phyloP scores from a whole-genome alignment of 2,888 invertebrate genomes.

The Notodonta ziczac region DNA sequence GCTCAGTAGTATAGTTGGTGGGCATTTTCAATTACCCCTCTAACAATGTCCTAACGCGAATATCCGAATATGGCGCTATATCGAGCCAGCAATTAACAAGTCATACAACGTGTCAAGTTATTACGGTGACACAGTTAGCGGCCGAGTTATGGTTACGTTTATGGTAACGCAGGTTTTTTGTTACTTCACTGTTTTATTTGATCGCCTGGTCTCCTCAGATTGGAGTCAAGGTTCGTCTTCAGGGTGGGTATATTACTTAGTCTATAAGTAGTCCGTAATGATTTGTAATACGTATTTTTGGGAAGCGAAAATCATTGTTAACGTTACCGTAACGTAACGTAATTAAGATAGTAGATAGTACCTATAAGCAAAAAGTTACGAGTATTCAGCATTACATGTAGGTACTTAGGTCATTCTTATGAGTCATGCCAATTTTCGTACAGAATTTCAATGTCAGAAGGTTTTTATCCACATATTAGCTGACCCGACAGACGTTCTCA shows the following conservation, averaged over 20 bases:
- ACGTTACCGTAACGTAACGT: too few relatives aligned
- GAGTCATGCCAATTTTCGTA: too few relatives aligned
- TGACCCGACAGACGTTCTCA: too few relatives aligned
- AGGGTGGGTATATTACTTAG: not conserved
- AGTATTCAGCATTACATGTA: too few relatives aligned
- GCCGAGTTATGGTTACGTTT: slow-evolving; percentile 21
- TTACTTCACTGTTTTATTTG: slow-evolving; percentile 1
- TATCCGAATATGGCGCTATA: slow-evolving; percentile 33
- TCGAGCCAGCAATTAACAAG: slow-evolving; percentile 39
- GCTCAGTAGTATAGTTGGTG: too few relatives aligned
- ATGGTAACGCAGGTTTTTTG: slow-evolving; percentile 21
- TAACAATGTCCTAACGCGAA: not conserved
- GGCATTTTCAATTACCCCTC: not conserved
- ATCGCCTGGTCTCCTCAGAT: not conserved
- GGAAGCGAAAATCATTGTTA: too few relatives aligned
- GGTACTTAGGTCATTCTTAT: too few relatives aligned
- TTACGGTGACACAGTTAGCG: slow-evolving; percentile 11
- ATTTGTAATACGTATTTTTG: not conserved
- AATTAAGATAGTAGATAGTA: too few relatives aligned
- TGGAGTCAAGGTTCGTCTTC: not conserved
- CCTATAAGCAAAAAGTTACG: too few relatives aligned
- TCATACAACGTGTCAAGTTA: slow-evolving; percentile 20
- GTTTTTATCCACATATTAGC: too few relatives aligned
- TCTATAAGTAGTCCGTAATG: not conserved
- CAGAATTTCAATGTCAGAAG: too few relatives aligned